Evolutionary conservation across 2,888 invertebrate species (phyloP).

Genomic region (Limnephilus lunatus): DNA sequence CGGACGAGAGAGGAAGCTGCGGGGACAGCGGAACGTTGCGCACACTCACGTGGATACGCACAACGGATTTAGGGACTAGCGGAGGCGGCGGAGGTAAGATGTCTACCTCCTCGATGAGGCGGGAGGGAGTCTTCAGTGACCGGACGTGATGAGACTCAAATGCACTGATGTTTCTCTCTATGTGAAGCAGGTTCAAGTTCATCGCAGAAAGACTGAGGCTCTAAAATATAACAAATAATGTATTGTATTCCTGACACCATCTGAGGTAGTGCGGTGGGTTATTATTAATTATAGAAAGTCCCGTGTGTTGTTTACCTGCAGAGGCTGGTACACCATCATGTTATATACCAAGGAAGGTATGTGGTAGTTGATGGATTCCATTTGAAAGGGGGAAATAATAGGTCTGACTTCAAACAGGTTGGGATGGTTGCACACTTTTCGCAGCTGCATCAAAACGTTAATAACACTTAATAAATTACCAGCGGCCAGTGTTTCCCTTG

Average conservation of each 20-base stretch:
- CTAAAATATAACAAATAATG: conserved; percentile 71
- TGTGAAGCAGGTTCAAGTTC: conserved; percentile 81
- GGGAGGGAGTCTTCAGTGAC: conserved; percentile 83
- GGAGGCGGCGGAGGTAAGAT: conserved; percentile 78
- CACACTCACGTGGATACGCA: conserved; percentile 79
- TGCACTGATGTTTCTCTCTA: conserved; percentile 84
- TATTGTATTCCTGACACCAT: conserved; percentile 4
- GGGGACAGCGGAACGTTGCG: conserved; percentile 72
- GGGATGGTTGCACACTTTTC: conserved; percentile 99
- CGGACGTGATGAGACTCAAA: conserved; percentile 90
- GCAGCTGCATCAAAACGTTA: conserved; percentile 96
- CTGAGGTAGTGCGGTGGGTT: too few relatives aligned
- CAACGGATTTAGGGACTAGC: conserved; percentile 81
- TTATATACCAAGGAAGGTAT: conserved; percentile 86
- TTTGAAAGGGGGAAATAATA: conserved; percentile 94
- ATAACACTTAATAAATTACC: conserved; percentile 97
- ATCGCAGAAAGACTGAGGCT: conserved; percentile 81
- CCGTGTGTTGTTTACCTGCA: conserved; percentile 77
- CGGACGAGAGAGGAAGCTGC: conserved; percentile 69
- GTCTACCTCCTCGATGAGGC: conserved; percentile 84
- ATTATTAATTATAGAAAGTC: neutral
- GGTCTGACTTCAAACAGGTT: conserved; percentile 98
- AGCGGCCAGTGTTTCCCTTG: conserved; percentile 92
- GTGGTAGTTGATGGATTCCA: conserved; percentile 84
- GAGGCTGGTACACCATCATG: conserved; percentile 84